Evolutionary conservation across 2,797 vertebrate genomes (phyloP).

Genomic region (Neosilurus hyrtlii): DNA sequence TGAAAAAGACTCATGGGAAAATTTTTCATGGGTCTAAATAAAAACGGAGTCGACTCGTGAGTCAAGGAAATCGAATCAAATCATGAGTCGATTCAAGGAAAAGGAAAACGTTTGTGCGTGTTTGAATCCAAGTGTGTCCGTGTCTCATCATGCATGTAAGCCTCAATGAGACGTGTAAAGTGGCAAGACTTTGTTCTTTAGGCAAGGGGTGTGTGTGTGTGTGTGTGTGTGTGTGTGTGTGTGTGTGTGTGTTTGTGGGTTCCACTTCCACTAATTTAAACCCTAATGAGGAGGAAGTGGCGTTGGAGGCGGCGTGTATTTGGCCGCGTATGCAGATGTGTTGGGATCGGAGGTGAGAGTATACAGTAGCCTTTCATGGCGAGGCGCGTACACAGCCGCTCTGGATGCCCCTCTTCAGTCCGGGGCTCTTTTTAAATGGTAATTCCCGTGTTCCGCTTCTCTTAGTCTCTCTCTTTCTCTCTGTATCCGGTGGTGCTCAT

Average conservation of each 20-base stretch:
- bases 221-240: background rate
- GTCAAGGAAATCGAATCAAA: background rate
- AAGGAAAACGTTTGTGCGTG: background rate
- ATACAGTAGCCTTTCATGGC: conserved; percentile 58
- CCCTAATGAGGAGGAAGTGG: conserved; percentile 46
- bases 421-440: conserved; percentile 60
- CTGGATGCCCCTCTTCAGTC: conserved; percentile 52
- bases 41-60: background rate
- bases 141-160: background rate
- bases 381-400: conserved; percentile 33
- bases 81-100: no score
- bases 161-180: background rate
- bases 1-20: background rate
- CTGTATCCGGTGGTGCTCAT: conserved; percentile 42
- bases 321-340: conserved; percentile 57
- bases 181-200: background rate
- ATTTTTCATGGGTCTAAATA: background rate
- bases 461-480: conserved; percentile 33
- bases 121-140: conserved; percentile 10
- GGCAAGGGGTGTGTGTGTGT: background rate
- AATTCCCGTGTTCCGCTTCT: conserved; percentile 58
- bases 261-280: conserved; percentile 10
- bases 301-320: conserved; percentile 35
- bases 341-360: conserved; percentile 35
- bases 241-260: background rate